These are phyloP conservation scores for Charanyca ferruginea DNA, from an alignment of 2,888 invertebrate species.

Conservation along the genomic window DNA sequence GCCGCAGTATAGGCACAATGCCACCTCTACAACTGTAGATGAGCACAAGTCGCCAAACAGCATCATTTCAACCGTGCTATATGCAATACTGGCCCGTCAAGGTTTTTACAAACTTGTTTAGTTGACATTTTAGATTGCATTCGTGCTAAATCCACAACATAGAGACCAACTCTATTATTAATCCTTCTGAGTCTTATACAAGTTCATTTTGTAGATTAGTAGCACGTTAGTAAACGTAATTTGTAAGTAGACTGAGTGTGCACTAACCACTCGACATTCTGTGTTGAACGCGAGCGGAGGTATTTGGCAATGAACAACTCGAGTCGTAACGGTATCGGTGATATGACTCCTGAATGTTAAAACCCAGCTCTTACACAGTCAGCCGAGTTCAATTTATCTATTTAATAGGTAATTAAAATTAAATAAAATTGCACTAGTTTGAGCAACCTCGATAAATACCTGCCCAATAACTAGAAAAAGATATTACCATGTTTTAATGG, in stretches of 20 bases:
- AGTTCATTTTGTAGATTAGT: conserved; percentile 30
- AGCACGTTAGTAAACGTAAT: conserved; percentile 35
- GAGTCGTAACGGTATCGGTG: conserved; percentile 45
- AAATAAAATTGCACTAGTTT: not conserved
- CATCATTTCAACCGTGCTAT: conserved; percentile 46
- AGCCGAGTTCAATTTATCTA: not conserved
- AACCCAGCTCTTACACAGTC: conserved; percentile 9
- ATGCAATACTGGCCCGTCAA: conserved; percentile 47
- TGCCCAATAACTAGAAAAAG: conserved; percentile 9
- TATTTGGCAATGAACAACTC: conserved; percentile 54
- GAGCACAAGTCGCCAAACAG: conserved; percentile 38
- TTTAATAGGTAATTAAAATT: not conserved
- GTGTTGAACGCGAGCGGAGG: conserved; percentile 26
- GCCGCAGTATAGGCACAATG: conserved; percentile 61
- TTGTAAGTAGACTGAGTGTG: conserved; percentile 22
- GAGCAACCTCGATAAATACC: not conserved
- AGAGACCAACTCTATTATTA: conserved; percentile 14
- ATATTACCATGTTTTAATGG: conserved; percentile 1
- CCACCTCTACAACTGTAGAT: conserved; percentile 49
- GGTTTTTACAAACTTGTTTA: conserved; percentile 48
- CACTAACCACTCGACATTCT: conserved; percentile 36
- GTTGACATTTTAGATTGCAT: conserved; percentile 50
- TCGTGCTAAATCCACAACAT: conserved; percentile 15
- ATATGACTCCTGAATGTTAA: conserved; percentile 50
- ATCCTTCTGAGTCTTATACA: conserved; percentile 21